Evolutionary conservation across 2,888 invertebrate species (phyloP).

Genomic region (Dusona sp.): DNA sequence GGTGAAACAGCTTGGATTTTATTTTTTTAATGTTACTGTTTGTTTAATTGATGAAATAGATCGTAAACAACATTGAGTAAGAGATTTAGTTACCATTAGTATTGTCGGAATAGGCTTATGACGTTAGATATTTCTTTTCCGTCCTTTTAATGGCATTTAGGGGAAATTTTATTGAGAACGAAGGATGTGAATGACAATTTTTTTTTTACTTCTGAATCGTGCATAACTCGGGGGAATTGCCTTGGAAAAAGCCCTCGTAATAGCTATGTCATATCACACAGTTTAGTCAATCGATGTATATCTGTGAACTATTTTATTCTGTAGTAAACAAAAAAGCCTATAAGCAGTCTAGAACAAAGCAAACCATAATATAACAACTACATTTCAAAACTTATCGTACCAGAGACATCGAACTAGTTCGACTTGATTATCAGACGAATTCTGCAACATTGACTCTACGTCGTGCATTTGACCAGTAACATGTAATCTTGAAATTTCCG

Average conservation of each 20-base stretch:
- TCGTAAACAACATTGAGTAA: background rate
- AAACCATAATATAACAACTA: background rate
- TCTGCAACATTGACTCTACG: background rate
- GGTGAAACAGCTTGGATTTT: background rate
- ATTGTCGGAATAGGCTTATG: too few species aligned
- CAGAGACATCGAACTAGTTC: background rate
- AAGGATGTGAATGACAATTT: conserved; percentile 6
- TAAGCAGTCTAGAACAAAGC: background rate
- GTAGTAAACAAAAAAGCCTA: conserved; percentile 22
- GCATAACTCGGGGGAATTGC: conserved; percentile 51
- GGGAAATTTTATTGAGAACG: background rate
- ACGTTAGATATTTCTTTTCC: background rate
- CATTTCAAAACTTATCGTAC: background rate
- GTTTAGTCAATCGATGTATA: conserved; percentile 37
- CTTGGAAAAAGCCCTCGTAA: conserved; percentile 26
- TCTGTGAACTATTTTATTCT: conserved; percentile 10
- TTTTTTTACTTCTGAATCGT: conserved; percentile 38
- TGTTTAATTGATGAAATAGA: background rate
- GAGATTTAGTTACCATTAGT: too few species aligned
- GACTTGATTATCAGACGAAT: background rate
- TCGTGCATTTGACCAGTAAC: background rate
- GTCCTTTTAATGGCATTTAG: background rate
- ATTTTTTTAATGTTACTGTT: background rate
- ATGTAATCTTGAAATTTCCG: background rate
- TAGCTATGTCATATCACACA: conserved; percentile 33